Base-by-base conservation (phyloP, 2,888 invertebrate genomes). In the Hesperia comma region DNA sequence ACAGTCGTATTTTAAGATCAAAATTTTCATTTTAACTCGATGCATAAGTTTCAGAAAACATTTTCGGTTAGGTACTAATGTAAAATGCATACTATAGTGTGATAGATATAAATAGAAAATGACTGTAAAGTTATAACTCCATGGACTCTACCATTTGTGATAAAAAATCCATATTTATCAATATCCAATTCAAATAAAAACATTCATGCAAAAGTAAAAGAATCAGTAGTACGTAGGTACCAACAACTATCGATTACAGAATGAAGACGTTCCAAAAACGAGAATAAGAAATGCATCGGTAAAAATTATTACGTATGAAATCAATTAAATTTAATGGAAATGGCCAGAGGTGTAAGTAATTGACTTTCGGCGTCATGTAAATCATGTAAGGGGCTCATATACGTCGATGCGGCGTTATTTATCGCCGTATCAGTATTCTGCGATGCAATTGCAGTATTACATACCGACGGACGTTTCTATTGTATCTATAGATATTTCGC, bases 311-410 rank as follows among this genome's bases (percentile, higher is more conserved):
- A 75, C 77, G 77, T 77, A 79, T 80, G 80, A 80, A 85, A 86
- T 86, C 88, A 86, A 88, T 88, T 86, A 86, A 79, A 77, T 81
- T 81, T 84, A 79, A 82, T 82, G 83, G 74, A 71, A 71, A 75
- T 74, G 71, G 75, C 74, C 76, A 75, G 75, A 69, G 77, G 72
- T 77, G 78, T 82, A 77, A 83, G 79, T 82, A 81, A 85, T 83
- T 78, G 79, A 60, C 66, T 66, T 55, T 55, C 46, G 54, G 43
- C 54, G 66, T 66, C 66, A 54, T 66, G 33, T 66, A 66, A 66
- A 66, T 66, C 66, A 66, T 66, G 33, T 54, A 54, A 40, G 53
- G 66, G 21, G 60, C 33, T 66, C 60, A 66, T 66, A 43, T 43
- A 46, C 54, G 77, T 54, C 51, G 75, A 77, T 77, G 74, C 71